phyloP scores from a whole-genome alignment of 2,113 vertebrate genomes.

The Lepus timidus region DNA sequence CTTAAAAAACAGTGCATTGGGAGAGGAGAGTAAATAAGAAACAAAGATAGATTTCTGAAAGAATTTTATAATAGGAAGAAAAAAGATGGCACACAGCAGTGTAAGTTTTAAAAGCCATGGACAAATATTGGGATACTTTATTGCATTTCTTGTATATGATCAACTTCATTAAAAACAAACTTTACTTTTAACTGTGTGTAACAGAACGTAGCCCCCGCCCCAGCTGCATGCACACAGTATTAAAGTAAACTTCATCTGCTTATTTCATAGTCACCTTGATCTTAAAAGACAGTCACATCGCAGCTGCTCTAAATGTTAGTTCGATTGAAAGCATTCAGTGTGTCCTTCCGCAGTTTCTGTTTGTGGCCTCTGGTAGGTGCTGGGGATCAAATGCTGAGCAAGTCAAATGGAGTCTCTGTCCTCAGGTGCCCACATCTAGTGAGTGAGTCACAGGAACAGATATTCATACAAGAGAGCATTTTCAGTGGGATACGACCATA shows the following conservation, averaged over 20 bases:
- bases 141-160: conserved; percentile 6
- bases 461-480: not conserved
- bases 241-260: not conserved
- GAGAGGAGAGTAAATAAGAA: not conserved
- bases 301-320: not conserved
- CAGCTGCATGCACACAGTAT: not conserved
- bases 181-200: not conserved
- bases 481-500: not conserved
- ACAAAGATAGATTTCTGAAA: not conserved
- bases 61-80: not conserved
- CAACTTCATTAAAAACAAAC: conserved; percentile 19
- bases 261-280: not conserved
- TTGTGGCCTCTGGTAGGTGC: not conserved
- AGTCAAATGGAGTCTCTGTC: not conserved
- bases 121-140: not conserved
- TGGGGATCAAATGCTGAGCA: not conserved
- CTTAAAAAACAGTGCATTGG: not conserved
- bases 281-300: not conserved
- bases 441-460: not conserved
- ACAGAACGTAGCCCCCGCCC: not conserved
- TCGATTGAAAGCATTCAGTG: not conserved
- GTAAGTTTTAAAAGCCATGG: not conserved
- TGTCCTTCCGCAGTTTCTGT: not conserved
- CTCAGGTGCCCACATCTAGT: not conserved
- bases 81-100: not conserved